phyloP scores from a whole-genome alignment of 2,888 invertebrate genomes.

The Nomada hirtipes region DNA sequence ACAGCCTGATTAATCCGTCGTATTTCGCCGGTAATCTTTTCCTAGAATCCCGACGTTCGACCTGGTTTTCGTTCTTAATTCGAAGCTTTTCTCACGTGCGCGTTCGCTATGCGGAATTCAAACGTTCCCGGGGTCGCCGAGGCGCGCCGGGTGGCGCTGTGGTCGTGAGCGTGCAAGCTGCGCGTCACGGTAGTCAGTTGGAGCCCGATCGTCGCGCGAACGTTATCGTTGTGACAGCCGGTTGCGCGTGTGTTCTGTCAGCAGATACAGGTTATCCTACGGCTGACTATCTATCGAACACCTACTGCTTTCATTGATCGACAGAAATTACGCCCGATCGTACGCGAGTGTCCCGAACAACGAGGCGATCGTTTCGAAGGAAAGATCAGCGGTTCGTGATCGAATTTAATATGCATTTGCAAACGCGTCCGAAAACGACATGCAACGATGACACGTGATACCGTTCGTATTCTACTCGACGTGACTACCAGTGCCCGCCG shows the following conservation, averaged over 20 bases:
- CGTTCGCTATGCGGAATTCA: constrained; percentile 46
- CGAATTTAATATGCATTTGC: not conserved
- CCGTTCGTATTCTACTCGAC: not conserved
- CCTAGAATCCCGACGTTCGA: constrained; percentile 40
- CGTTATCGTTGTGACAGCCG: not conserved
- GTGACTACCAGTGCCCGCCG: constrained; percentile 9
- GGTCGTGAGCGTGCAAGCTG: constrained; percentile 33
- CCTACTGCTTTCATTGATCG: not conserved
- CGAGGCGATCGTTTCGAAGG: too few species aligned
- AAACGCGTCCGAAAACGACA: not conserved
- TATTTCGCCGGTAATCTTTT: constrained; percentile 17
- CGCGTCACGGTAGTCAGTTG: constrained; percentile 50
- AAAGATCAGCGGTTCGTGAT: not conserved
- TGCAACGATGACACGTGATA: constrained; percentile 53
- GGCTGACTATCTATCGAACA: constrained; percentile 3
- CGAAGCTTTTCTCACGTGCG: constrained; percentile 60
- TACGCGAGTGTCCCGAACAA: not conserved
- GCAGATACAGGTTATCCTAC: constrained; percentile 10
- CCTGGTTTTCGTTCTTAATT: constrained; percentile 55
- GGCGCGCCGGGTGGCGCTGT: constrained; percentile 28
- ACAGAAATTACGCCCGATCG: not conserved
- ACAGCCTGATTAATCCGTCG: constrained; percentile 4
- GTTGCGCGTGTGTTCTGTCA: not conserved
- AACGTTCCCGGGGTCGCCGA: constrained; percentile 42
- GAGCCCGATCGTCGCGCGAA: constrained; percentile 54